Conservation (phyloP, 2,888 invertebrate species). For the Leucophora obtusa region DNA sequence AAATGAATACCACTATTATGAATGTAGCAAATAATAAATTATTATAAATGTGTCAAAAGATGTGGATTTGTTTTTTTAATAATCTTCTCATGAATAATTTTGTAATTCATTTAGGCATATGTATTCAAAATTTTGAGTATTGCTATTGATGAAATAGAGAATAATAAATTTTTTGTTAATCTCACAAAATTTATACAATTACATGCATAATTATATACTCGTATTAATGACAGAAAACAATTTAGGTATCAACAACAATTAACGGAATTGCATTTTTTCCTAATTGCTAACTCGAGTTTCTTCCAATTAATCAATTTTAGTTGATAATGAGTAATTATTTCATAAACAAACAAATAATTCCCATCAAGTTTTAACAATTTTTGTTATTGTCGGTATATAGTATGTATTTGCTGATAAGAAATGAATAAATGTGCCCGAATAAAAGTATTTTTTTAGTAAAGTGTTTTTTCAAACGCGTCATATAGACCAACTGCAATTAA, state of each 20-base stretch:
- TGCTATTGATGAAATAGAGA: too few species aligned
- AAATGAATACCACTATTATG: too few species aligned
- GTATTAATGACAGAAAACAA: background rate
- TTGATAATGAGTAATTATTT: slow-evolving; percentile 38
- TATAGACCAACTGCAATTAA: too few species aligned
- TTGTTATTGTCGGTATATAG: background rate
- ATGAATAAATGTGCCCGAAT: slow-evolving; percentile 8
- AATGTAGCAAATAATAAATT: background rate
- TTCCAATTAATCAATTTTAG: slow-evolving; percentile 36
- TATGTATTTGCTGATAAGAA: slow-evolving; percentile 13
- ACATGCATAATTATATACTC: too few species aligned
- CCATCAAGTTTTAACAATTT: slow-evolving; percentile 11
- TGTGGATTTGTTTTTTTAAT: too few species aligned
- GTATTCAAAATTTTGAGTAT: too few species aligned
- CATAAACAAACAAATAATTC: slow-evolving; percentile 9
- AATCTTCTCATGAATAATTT: too few species aligned
- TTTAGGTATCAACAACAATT: background rate
- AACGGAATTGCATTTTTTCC: background rate
- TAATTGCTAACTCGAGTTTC: slow-evolving; percentile 19
- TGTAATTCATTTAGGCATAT: too few species aligned
- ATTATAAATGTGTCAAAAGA: background rate
- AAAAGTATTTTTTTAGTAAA: too few species aligned
- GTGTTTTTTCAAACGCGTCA: too few species aligned
- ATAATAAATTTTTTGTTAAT: too few species aligned
- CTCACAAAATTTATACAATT: too few species aligned